Base-by-base conservation (phyloP, 2,113 vertebrate genomes). In the Campylomormyrus tamandua region DNA sequence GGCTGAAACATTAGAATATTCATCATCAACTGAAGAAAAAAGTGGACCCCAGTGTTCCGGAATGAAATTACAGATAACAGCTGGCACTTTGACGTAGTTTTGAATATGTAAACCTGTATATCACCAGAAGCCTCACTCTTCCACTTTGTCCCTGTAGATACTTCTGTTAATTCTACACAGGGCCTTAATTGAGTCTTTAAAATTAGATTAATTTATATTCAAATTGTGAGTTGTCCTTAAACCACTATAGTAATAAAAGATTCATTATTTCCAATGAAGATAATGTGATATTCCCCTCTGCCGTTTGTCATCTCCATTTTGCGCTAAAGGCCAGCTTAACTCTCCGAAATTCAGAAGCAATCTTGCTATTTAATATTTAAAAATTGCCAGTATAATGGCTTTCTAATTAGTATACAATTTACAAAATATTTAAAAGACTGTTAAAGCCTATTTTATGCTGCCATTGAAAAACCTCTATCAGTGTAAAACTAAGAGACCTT, bases 131-230 rank as follows among this genome's bases (percentile, higher is more conserved):
- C 89, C 90, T 92, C 92, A 91, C 70, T 90, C 50, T 74, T 77
- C 88, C 53, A 13, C 91, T 84, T 90, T 87, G 92, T 92, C 94
- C 91, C 94, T 93, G 92, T 91, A 94, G 93, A 94, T 95, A 94
- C 94, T 93, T 94, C 95, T 94, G 95, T 95, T 95, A 94, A 95
- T 95, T 95, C 94, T 94, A 94, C 93, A 95, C 95, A 94, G 94
- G 92, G 93, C 94, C 95, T 94, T 94, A 95, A 95, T 95, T 88
- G 94, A 95, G 93, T 94, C 94, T 93, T 94, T 93, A 93, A 95
- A 95, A 95, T 95, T 94, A 94, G 94, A 95, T 95, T 95, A 92
- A 96, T 95, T 94, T 94, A 93, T 92, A 62, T 93, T 93, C 93
- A 94, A 94, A 93, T 91, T 93, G 89, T 93, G 24, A 90, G 39